Evolutionary conservation across 2,888 invertebrate genomes (phyloP), one percentile per base, ranked within the genome.

Genomic region (Plagodis dolabraria): DNA sequence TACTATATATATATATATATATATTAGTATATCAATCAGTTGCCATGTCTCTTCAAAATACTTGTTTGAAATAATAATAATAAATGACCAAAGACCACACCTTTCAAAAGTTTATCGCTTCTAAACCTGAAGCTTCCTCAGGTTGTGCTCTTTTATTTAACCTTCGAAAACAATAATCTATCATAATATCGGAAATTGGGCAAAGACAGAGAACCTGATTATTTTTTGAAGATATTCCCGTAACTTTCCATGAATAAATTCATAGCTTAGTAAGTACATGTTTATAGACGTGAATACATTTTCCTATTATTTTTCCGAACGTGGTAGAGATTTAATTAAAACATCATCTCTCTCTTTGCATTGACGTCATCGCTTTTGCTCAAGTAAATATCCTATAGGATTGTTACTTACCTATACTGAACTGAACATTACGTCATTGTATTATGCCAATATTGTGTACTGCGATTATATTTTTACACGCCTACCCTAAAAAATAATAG

Each of bases 291-390:
- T 44, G 43, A 7, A 7, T 2, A 38, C 12, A 22, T 53, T 60
- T 62, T 62, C 47, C 48, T 43, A 62, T 64, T 62, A 64, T 59
- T 45, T 59, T 50, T 50, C 55, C 36, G 49, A 51, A 12, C 33
- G 33, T 22, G 5, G 42, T 47, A 36, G 54, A 52, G 40, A 35
- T 59, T 63, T 60, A 65, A 65, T 65, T 60, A 65, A 52, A 60
- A 22, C 22, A 2, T 4, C 22, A 22, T 22, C 1, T 22, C 45
- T 57, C 43, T 51, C 51, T 52, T 35, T 44, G 33, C 22, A 36
- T 51, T 58, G 54, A 53, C 65, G 57, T 57, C 60, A 63, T 47
- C 45, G 49, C n/a, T 48, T 47, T 33, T 12, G 34, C 53, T 40
- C 48, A 56, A 11, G 35, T 42, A 33, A 9, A 35, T 47, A 48